phyloP scores from a whole-genome alignment of 2,888 invertebrate genomes.

The Tenthredo livida region DNA sequence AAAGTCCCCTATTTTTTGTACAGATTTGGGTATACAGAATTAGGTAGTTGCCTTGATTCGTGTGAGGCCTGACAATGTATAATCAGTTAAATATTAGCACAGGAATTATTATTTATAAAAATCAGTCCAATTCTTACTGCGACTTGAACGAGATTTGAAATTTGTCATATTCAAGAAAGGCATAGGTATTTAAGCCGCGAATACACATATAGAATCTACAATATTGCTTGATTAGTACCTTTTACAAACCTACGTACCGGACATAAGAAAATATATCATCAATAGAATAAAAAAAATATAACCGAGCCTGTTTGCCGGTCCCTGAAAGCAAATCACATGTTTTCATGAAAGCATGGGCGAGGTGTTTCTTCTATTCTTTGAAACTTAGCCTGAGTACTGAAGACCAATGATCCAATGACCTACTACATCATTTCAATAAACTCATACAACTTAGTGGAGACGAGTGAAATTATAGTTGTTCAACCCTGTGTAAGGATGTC shows the following conservation, averaged over 20 bases:
- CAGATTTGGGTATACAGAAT: neutral
- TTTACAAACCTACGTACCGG: neutral
- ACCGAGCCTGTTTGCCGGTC: neutral
- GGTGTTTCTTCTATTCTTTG: neutral
- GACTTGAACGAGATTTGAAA: neutral
- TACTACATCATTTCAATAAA: neutral
- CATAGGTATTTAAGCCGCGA: neutral
- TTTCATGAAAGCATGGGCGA: neutral
- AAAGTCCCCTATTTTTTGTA: neutral
- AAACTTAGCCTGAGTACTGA: neutral
- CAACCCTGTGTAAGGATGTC: neutral
- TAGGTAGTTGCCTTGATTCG: neutral
- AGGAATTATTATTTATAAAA: neutral
- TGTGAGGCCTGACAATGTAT: neutral
- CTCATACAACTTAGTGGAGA: neutral
- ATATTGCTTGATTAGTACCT: neutral
- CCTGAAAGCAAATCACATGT: neutral
- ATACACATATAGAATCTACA: constrained; percentile 28
- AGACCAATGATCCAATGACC: constrained; percentile 15
- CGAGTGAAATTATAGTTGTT: neutral
- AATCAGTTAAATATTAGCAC: neutral
- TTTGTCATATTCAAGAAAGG: neutral
- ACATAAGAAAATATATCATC: constrained; percentile 2
- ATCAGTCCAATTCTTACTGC: constrained; percentile 6
- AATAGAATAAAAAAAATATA: constrained; percentile 1